Conservation (phyloP, 2,113 vertebrate genomes). For the Colius striatus region DNA sequence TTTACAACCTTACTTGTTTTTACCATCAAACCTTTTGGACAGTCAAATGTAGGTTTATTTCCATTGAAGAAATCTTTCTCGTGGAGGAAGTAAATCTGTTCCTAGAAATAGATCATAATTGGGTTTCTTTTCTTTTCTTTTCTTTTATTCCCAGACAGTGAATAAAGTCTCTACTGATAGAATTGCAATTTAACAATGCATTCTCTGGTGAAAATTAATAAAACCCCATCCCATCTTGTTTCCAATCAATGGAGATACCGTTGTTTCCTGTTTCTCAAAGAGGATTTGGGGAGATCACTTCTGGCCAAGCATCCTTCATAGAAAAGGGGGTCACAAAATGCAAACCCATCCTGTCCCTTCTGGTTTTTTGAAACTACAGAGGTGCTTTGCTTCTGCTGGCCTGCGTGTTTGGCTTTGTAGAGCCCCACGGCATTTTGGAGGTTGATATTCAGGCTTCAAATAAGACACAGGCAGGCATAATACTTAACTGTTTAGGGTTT, state of each 20-base stretch:
- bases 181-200: neutral
- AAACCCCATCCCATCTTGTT: neutral
- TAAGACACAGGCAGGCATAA: neutral
- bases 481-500: neutral
- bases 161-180: neutral
- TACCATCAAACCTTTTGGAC: neutral
- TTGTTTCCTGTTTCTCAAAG: neutral
- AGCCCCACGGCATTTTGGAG: neutral
- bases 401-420: neutral
- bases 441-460: neutral
- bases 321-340: neutral
- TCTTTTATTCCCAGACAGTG: neutral
- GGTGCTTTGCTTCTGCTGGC: neutral
- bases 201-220: neutral
- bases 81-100: neutral
- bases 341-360: neutral
- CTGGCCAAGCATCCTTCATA: neutral
- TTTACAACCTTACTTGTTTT: neutral
- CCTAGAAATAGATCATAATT: neutral
- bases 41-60: neutral
- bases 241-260: neutral
- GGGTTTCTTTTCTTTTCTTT: fast-evolving
- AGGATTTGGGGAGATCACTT: neutral
- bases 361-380: neutral
- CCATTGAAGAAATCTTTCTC: neutral